Percentiles rank a stretch among this genome's conserved stretches.
Conservation (phyloP, 2,797 vertebrate species). For the Trachops cirrhosus region DNA sequence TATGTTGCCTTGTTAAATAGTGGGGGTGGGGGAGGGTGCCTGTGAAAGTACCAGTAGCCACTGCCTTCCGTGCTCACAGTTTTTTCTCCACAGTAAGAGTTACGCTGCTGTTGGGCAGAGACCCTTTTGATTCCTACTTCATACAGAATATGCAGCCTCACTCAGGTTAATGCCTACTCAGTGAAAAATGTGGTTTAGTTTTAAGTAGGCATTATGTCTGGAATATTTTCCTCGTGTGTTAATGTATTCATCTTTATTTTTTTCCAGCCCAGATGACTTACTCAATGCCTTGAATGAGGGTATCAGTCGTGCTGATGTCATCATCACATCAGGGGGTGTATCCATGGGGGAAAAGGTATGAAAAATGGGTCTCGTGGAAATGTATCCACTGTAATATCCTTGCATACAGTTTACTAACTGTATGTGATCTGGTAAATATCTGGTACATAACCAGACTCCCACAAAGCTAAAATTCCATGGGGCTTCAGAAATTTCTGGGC, state of each 20-base stretch:
- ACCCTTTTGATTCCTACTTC: neutral
- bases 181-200: neutral
- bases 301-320: slow-evolving; percentile 98
- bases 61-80: neutral
- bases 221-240: slow-evolving; percentile 39
- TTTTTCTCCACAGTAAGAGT: neutral
- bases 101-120: neutral
- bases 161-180: neutral
- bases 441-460: neutral
- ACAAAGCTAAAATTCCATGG: neutral
- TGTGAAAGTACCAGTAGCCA: neutral
- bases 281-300: slow-evolving; percentile 98
- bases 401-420: neutral
- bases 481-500: slow-evolving; percentile 19
- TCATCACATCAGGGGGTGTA: slow-evolving; percentile 99
- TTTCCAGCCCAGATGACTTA: slow-evolving; percentile 96
- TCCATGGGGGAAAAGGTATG: slow-evolving; percentile 99
- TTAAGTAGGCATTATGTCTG: slow-evolving; percentile 21
- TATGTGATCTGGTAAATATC: neutral
- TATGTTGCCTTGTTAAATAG: neutral
- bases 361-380: neutral
- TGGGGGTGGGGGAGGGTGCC: neutral
- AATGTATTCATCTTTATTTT: slow-evolving; percentile 74
- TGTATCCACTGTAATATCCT: neutral
- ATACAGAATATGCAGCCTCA: neutral